Evolutionary conservation across 2,797 vertebrate genomes (phyloP), one percentile per base, ranked within the genome.

Genomic region (Acanthurus lineatus): DNA sequence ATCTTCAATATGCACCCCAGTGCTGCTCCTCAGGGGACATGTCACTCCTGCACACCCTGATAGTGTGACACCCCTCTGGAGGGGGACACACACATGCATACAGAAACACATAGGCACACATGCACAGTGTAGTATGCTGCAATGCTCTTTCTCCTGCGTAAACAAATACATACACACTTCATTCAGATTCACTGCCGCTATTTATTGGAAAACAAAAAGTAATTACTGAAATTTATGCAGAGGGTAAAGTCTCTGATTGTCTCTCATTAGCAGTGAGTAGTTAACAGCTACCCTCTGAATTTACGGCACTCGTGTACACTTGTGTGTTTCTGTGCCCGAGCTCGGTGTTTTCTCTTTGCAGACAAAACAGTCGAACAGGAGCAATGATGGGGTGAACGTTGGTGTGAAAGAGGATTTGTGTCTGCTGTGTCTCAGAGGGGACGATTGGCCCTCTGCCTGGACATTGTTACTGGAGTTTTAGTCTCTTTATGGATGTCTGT

Each of bases 211-310:
- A 91, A 88, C 77, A 86, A 93, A 92, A 93, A 88, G 86, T 86
- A 93, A 94, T 94, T 93, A 93, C 83, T 61, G 80, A 78, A 91
- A 94, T 93, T 75, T 91, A 94, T 91, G 89, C 81, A 76, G 56
- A 76, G 76, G 79, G 66, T 83, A 79, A 90, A 90, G 85, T 82
- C 81, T 72, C 69, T 91, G 86, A 93, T 93, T 92, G 88, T 83
- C 75, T 85, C 86, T 90, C 89, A 92, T 92, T 93, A 93, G 86
- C 65, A 82, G 81, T 68, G 47, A 87, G 88, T 91, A 84, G 86
- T 92, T 91, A 88, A 92, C 80, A 86, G 73, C 80, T 57, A 66
- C 78, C 35, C 62, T 77, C 76, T 16, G 62, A 73, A 91, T 91
- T 86, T 80, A 91, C 68, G 78, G 68, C 76, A 68, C 70, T 74